Base-by-base conservation (phyloP, 1,140 invertebrate genomes). In the Lysiphlebus fabarum region DNA sequence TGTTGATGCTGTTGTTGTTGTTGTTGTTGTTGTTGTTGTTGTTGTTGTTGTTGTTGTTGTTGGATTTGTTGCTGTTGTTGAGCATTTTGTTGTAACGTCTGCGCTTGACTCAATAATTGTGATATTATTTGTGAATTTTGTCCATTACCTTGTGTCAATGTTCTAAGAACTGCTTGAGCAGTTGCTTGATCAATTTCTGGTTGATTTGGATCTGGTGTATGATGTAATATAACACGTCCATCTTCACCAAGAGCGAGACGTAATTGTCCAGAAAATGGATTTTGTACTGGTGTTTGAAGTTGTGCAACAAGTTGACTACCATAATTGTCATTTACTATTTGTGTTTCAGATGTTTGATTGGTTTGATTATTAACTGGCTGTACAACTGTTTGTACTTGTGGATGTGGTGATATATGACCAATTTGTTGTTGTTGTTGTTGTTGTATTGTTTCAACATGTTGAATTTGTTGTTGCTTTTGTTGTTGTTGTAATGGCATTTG, bases 201-300 rank as follows among this genome's bases (percentile, higher is more conserved):
- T 37, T 79, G 78, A 70, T 78, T 79, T 5, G 75, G 72, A 38
- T 79, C 78, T 4, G 75, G 73, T 3, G 75, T 76, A 54, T 81
- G 81, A 61, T 82, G 81, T 7, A 83, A 67, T 14, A 82, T 72
- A 53, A 83, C 72, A 45, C 77, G 74, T 5, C 81, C 81, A 63
- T 82, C 81, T 65, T 83, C 81, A 10, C 78, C 78, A 26, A 82
- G 70, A 6, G 81, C 77, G 12, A 82, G 66, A 60, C 80, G 66
- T 26, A 82, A 59, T 33, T 80, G 79, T 12, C 78, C 77, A 6
- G 77, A 74, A 47, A 80, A 74, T 4, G 77, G 45, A 59, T 74
- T 79, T 58, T 79, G 78, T 17, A 79, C 67, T 43, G 78, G 79
- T 69, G 74, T 73, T 45, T 77, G 76, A n/a, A 79, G 64, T 42